Percentiles rank a stretch among this genome's conserved stretches.
Conservation (phyloP, 2,888 invertebrate species). For the Orchesellides sinensis region DNA sequence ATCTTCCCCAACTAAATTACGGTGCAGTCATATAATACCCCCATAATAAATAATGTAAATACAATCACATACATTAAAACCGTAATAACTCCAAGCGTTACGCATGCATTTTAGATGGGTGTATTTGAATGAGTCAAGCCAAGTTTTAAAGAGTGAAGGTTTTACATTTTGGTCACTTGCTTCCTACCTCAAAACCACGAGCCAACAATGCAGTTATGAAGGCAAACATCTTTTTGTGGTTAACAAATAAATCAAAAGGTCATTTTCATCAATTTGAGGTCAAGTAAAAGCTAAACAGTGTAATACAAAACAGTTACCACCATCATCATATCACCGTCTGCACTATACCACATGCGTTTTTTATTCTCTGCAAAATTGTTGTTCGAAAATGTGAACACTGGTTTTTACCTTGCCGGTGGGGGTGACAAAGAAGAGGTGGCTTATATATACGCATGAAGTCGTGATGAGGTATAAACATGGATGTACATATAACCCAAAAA, state of each 20-base stretch:
- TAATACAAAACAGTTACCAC: background rate
- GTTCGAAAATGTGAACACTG: background rate
- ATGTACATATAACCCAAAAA: no score
- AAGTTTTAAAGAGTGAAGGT: background rate
- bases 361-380: background rate
- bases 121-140: background rate
- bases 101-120: background rate
- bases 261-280: conserved; percentile 50
- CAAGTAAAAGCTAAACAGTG: conserved; percentile 35
- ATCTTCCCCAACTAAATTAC: no score
- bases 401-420: conserved; percentile 47
- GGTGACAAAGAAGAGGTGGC: conserved; percentile 4
- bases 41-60: no score
- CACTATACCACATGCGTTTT: background rate
- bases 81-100: background rate
- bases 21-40: no score
- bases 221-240: background rate
- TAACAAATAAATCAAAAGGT: conserved; percentile 23
- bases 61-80: background rate
- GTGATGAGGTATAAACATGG: no score
- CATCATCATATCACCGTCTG: background rate
- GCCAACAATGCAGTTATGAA: background rate
- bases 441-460: no score
- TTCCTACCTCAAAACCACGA: background rate
- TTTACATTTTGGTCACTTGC: background rate